Evolutionary conservation across 2,888 invertebrate species (phyloP), one percentile per base, ranked within the genome.

Genomic region (Ctenicera cuprea): DNA sequence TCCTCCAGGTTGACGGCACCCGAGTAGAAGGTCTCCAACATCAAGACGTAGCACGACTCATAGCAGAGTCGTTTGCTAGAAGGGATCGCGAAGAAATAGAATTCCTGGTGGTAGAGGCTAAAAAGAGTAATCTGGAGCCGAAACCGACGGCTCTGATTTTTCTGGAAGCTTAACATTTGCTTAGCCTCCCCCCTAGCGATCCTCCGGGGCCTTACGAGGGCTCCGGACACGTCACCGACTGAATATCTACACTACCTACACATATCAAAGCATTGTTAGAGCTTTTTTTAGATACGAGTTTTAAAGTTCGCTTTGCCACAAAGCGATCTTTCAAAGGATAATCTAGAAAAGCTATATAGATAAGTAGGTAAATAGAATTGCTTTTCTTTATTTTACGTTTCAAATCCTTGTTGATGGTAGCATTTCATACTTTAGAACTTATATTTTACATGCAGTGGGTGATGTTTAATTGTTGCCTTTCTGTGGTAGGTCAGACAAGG

Each of bases 1-100:
- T 98, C 83, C 90, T 98, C 79, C 96, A 97, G 86, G 96, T 76
- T 91, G 92, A 85, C 89, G 97, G 97, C 16, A 94, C 91, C 76
- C 89, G 92, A 71, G 93, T 93, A 73, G 91, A 92, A 85, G 94
- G 95, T 72, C 89, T 96, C 86, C 94, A 94, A 82, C 97, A 97
- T 87, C 94, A 94, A 88, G 95, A 97, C 83, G 96, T 97, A 74
- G 98, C 97, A 63, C 91, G 95, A 81, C 90, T 96, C 77, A 97
- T 98, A 84, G 97, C 97, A 14, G 96, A 97, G 86, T 95, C 96
- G 79, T 98, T 97, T 88, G 96, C 97, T 71, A 93, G 96, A 87
- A 92, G 94, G 84, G 94, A 95, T 84, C 93, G 95, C 85, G 92
- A 92, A 88, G 94, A 95, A 86, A 96, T 97, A 88, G 96, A 97